phyloP scores from a whole-genome alignment of 2,888 invertebrate genomes.

The Alentia gelatinosa region DNA sequence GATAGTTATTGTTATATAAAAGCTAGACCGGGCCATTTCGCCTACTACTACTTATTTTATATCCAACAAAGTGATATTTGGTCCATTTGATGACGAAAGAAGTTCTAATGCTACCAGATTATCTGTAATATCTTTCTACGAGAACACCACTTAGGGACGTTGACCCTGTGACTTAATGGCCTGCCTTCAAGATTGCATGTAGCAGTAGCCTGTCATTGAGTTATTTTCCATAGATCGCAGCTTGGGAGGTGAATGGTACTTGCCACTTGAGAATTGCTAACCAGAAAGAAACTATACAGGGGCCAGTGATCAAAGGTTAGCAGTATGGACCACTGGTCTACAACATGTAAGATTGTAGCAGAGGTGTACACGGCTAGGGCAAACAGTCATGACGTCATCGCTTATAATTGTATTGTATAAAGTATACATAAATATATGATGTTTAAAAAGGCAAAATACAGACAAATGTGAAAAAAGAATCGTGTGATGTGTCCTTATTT shows the following conservation, averaged over 20 bases:
- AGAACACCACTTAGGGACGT: neutral
- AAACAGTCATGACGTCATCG: slow-evolving; percentile 28
- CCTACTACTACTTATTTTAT: neutral
- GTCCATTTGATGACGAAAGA: neutral
- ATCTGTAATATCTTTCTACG: neutral
- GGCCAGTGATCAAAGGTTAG: neutral
- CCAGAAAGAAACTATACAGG: neutral
- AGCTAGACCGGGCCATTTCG: neutral
- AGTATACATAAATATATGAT: neutral
- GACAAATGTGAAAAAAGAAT: neutral
- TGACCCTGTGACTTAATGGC: neutral
- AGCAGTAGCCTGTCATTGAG: neutral
- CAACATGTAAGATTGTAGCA: neutral
- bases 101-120: slow-evolving; percentile 3
- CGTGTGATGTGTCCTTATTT: too few relatives aligned
- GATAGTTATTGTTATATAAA: slow-evolving; percentile 24
- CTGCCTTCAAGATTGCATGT: neutral
- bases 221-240: neutral
- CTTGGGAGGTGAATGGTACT: neutral
- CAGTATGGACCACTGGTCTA: neutral
- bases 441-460: neutral
- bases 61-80: slow-evolving; percentile 1
- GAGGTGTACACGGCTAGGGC: neutral
- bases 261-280: slow-evolving; percentile 4
- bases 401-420: slow-evolving; percentile 24